These are phyloP conservation scores for Cephalopholis sonnerati DNA, from an alignment of 2,113 vertebrate genomes.

Conservation along the genomic window DNA sequence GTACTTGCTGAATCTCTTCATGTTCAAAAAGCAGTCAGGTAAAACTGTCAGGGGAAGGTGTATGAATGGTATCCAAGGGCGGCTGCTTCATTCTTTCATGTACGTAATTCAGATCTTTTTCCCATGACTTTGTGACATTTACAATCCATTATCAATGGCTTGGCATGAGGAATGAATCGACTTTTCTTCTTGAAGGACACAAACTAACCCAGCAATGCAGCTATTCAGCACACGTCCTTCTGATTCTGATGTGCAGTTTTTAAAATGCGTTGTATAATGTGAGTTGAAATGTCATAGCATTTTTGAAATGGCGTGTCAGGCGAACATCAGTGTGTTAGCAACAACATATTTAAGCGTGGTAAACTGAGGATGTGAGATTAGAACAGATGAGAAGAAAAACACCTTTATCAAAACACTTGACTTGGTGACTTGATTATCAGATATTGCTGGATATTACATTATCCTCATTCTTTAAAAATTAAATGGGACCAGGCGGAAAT, in stretches of 20 bases:
- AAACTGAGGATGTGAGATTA: background rate
- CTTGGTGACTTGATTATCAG: background rate
- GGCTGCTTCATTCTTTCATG: background rate
- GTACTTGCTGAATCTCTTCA: too few relatives aligned
- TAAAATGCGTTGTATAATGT: background rate
- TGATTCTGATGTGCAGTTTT: background rate
- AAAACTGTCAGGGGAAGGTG: background rate
- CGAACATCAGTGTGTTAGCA: background rate
- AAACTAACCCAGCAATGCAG: background rate
- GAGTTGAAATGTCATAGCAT: background rate
- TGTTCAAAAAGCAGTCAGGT: too few relatives aligned
- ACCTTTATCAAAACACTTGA: background rate
- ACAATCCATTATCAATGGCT: slow-evolving; percentile 3
- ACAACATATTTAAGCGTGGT: background rate
- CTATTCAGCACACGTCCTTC: background rate
- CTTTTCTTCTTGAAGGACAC: slow-evolving; percentile 1
- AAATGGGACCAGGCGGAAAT: background rate
- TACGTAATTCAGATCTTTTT: too few relatives aligned
- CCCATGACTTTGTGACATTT: slow-evolving; percentile 17
- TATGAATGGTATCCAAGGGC: background rate
- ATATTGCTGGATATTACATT: background rate
- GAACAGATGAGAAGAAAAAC: background rate
- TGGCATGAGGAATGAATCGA: background rate
- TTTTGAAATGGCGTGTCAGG: background rate
- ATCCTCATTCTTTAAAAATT: slow-evolving; percentile 18